Base-by-base conservation (phyloP, 1,140 invertebrate genomes). In the Drosophila dunni region DNA sequence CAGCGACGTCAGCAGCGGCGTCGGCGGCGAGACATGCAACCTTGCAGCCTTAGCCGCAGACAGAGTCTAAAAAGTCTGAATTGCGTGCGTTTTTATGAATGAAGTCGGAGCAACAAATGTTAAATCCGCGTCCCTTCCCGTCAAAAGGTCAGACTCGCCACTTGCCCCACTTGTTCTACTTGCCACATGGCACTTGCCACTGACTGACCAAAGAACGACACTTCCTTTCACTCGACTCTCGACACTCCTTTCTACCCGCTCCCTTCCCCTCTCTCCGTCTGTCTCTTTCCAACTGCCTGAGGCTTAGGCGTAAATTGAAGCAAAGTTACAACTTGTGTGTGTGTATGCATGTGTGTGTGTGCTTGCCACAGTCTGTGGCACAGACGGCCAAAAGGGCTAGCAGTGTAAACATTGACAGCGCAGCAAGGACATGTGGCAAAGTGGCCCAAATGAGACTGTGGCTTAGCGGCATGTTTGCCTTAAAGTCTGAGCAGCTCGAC, bases 31-130 rank as follows among this genome's bases (percentile, higher is more conserved):
- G 68, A 76, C 69, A 75, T 71, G 73, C 83, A 88, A 79, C 84
- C 80, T 89, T 84, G 84, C 73, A 74, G 10, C 38, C 77, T 86
- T 86, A 79, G 68, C 51, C 46, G 60, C 13, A 54, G 61, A 45
- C 48, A 44, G 36, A 34, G 20, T 29, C 44, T 45, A 44, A 75
- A 79, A 64, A 29, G 24, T 29, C 70, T 65, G 53, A 69, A 46
- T 86, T 86, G 83, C 83, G 79, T 88, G 83, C 66, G 61, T 75
- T 89, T 89, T 89, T 89, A 89, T 89, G 84, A 89, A 89, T 89
- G 84, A 76, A 54, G 33, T 20, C 13, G 13, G 56, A 45, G 77
- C 83, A 84, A 80, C 82, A 86, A 88, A 84, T 88, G 84, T 84
- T 80, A 83, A 29, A 78, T 80, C 77, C 65, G 68, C 84, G 80